phyloP scores from a whole-genome alignment of 2,113 vertebrate species.

The Cebus imitator region DNA sequence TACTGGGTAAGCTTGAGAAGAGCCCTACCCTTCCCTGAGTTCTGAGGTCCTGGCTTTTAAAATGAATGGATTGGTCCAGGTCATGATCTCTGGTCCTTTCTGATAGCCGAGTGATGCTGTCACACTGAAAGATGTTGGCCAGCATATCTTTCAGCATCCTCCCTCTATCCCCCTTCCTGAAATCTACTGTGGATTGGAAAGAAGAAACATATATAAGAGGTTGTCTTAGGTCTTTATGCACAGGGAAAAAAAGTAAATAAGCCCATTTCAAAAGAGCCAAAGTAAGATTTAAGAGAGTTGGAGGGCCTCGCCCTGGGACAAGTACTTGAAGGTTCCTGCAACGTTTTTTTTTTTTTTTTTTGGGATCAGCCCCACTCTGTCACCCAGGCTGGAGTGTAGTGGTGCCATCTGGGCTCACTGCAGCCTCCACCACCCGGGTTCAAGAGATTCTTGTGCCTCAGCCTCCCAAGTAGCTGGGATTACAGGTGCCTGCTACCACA shows the following conservation, averaged over 20 bases:
- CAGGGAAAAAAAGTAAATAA: neutral
- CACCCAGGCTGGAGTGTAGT: no score
- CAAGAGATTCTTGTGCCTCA: no score
- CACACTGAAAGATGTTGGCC: neutral
- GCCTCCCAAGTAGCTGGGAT: no score
- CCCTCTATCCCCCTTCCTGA: neutral
- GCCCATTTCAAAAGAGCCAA: neutral
- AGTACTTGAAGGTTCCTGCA: accelerated
- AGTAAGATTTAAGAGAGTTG: neutral
- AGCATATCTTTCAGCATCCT: no score
- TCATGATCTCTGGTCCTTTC: neutral
- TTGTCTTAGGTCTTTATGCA: neutral
- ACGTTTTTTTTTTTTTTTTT: no score
- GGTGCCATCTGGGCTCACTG: no score
- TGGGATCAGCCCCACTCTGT: no score
- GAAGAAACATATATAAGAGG: neutral
- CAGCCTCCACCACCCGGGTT: no score
- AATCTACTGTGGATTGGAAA: neutral
- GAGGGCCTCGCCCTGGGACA: neutral
- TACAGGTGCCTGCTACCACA: no score
- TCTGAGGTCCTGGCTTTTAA: neutral
- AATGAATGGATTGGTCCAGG: neutral
- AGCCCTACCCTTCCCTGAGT: accelerated
- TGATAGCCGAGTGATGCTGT: no score
- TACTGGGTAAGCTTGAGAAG: no score